Evolutionary conservation across 2,113 vertebrate species (phyloP).

Genomic region (Antennarius striatus): DNA sequence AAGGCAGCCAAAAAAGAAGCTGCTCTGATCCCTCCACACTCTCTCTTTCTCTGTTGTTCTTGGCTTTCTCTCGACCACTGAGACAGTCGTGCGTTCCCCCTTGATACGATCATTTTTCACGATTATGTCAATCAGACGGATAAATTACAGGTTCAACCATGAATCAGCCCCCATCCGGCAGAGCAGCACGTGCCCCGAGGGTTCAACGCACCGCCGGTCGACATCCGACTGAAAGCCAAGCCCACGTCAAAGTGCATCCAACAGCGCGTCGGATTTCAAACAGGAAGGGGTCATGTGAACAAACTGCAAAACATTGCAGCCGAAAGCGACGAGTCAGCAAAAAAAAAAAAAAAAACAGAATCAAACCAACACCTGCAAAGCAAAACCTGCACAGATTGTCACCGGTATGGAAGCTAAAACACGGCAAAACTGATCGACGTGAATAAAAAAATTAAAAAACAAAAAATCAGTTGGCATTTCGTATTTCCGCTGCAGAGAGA

Average conservation of each 20-base stretch:
- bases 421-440: background rate
- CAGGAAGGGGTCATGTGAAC: background rate
- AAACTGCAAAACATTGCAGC: background rate
- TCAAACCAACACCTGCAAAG: background rate
- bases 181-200: background rate
- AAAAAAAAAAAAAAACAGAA: background rate
- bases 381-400: background rate
- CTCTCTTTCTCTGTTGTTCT: background rate
- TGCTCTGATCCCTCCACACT: background rate
- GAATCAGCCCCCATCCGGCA: background rate
- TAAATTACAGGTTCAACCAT: conserved; percentile 18
- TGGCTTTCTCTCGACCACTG: conserved; percentile 7
- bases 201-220: background rate
- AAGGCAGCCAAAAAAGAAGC: background rate
- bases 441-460: too few relatives aligned
- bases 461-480: too few relatives aligned
- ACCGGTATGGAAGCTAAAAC: background rate
- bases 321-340: background rate
- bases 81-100: conserved; percentile 4
- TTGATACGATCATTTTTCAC: conserved; percentile 22
- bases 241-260: background rate
- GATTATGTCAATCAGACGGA: conserved; percentile 7
- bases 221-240: background rate
- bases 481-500: too few relatives aligned
- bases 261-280: background rate